These are phyloP conservation scores for Neoitamus cyanurus DNA, from an alignment of 2,888 invertebrate species.

Conservation along the genomic window DNA sequence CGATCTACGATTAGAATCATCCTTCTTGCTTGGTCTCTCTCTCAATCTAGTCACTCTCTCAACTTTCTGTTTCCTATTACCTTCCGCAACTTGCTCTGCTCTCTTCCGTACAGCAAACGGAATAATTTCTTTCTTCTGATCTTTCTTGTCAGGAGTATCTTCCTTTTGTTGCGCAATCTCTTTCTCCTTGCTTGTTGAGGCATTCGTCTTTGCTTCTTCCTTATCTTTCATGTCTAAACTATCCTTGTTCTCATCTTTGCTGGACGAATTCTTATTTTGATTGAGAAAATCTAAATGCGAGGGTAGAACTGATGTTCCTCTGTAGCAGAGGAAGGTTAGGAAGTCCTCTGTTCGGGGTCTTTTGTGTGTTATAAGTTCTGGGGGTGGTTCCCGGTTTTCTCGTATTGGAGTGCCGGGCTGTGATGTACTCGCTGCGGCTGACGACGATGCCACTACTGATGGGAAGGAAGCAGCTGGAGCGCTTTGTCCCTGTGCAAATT, in stretches of 20 bases:
- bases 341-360: conserved; percentile 88
- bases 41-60: conserved; percentile 70
- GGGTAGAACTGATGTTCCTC: conserved; percentile 80
- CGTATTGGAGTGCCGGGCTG: conserved; percentile 69
- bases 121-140: conserved; percentile 56
- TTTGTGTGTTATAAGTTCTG: conserved; percentile 72
- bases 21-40: conserved; percentile 63
- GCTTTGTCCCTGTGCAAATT: conserved; percentile 90
- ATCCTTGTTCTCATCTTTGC: conserved; percentile 48
- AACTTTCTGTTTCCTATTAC: conserved; percentile 67
- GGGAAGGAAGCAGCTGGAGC: conserved; percentile 67
- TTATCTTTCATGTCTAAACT: conserved; percentile 24
- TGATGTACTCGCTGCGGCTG: conserved; percentile 54
- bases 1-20: conserved; percentile 63
- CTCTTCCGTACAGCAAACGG: conserved; percentile 71
- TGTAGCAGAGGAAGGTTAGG: conserved; percentile 83
- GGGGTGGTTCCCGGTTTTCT: conserved; percentile 72
- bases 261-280: conserved; percentile 61
- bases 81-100: conserved; percentile 66
- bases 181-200: conserved; percentile 44
- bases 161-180: conserved; percentile 28
- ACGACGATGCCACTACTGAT: conserved; percentile 58
- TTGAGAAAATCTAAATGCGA: conserved; percentile 79
- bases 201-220: conserved; percentile 9
- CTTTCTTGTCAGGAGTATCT: conserved; percentile 18